phyloP scores from a whole-genome alignment of 2,113 vertebrate genomes.

The Dinomys branickii region DNA sequence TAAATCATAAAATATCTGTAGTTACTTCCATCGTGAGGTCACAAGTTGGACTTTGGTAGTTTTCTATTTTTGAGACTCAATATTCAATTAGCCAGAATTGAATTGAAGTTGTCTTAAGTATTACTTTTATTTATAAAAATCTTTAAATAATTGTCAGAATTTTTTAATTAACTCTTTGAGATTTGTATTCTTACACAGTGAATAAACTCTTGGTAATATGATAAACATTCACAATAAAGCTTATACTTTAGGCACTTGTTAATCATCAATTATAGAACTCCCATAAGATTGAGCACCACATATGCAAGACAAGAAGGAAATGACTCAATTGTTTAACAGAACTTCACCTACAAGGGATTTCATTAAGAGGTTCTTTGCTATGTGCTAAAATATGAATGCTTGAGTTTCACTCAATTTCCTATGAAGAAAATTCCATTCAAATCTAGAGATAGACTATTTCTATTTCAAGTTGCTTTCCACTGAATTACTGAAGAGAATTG shows the following conservation, averaged over 20 bases:
- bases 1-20: conserved; percentile 27
- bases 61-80: background rate
- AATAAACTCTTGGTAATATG: conserved; percentile 51
- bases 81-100: background rate
- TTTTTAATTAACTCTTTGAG: conserved; percentile 53
- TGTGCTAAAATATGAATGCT: conserved; percentile 57
- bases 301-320: conserved; percentile 45
- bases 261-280: conserved; percentile 48
- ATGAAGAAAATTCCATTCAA: conserved; percentile 62
- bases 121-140: conserved; percentile 20
- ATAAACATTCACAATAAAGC: conserved; percentile 58
- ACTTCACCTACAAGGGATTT: conserved; percentile 70
- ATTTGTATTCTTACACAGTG: conserved; percentile 39
- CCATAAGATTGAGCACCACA: conserved; percentile 22
- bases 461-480: conserved; percentile 54
- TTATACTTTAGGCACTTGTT: conserved; percentile 49
- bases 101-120: background rate
- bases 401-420: conserved; percentile 54
- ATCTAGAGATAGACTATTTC: conserved; percentile 56
- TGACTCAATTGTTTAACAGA: conserved; percentile 62
- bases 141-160: background rate
- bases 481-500: conserved; percentile 69
- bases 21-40: background rate
- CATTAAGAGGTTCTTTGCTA: conserved; percentile 47
- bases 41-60: conserved; percentile 10